phyloP scores from a whole-genome alignment of 1,140 invertebrate genomes.

The Lasioglossum baleicum region DNA sequence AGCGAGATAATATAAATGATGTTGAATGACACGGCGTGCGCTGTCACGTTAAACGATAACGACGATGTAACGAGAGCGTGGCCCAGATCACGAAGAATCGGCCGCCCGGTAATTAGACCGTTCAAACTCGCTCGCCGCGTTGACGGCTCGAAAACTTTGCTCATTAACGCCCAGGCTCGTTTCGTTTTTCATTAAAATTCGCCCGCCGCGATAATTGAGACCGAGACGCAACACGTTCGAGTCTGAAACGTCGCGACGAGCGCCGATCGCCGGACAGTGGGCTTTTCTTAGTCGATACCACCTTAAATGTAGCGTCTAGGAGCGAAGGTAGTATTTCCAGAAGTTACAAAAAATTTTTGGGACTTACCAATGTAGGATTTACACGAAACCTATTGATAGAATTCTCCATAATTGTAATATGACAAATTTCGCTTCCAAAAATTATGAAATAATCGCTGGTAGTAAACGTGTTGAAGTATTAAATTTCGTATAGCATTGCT shows the following conservation, averaged over 20 bases:
- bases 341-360: no score
- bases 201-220: slow-evolving; percentile 10
- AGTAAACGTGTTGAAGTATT: no score
- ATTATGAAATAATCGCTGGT: no score
- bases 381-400: no score
- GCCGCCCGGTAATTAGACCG: slow-evolving; percentile 34
- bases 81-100: slow-evolving; percentile 32
- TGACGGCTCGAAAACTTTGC: slow-evolving; percentile 32
- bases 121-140: slow-evolving; percentile 25
- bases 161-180: slow-evolving; percentile 19
- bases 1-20: slow-evolving; percentile 9
- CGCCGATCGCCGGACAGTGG: no score
- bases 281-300: no score
- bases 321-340: no score
- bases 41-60: slow-evolving; percentile 19
- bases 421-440: no score
- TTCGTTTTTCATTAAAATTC: slow-evolving; percentile 13
- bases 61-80: slow-evolving; percentile 26
- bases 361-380: no score
- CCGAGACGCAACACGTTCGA: slow-evolving; percentile 4
- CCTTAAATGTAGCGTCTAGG: no score
- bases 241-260: neutral
- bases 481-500: no score
- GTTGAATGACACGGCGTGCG: slow-evolving; percentile 23
- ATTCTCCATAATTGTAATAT: no score